These are phyloP conservation scores for Aspidoscelis tigris DNA, from an alignment of 2,113 vertebrate genomes.

Conservation along the genomic window DNA sequence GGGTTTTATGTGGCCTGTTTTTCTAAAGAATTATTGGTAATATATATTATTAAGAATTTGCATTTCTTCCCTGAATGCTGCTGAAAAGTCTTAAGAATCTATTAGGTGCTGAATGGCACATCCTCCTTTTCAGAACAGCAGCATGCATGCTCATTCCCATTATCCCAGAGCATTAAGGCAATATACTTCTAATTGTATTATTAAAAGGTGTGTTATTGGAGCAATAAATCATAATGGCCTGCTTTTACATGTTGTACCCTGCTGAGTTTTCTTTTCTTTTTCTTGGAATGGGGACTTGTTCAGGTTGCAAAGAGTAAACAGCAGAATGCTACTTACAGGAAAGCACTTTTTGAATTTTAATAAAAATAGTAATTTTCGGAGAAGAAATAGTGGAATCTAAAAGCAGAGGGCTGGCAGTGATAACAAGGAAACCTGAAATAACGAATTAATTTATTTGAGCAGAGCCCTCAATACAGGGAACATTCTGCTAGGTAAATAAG, in stretches of 20 bases:
- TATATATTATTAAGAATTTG: constrained; percentile 30
- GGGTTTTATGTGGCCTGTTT: constrained; percentile 49
- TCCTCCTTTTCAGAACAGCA: not conserved
- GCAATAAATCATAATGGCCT: fast-evolving
- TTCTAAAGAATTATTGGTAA: constrained; percentile 34
- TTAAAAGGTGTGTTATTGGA: constrained; percentile 28
- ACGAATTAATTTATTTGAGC: not conserved
- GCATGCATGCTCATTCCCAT: constrained; percentile 24
- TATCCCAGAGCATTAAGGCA: not conserved
- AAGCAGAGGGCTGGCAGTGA: not conserved
- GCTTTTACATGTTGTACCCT: constrained; percentile 22
- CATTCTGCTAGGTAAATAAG: not conserved
- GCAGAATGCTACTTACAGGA: not conserved
- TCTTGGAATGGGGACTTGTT: not conserved
- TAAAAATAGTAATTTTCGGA: not conserved
- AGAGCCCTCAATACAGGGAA: not conserved
- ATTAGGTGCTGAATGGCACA: constrained; percentile 5
- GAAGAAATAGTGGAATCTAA: too few species aligned
- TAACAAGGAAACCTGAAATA: not conserved
- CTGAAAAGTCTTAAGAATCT: not conserved
- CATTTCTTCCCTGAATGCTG: constrained; percentile 35
- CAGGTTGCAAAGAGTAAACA: not conserved
- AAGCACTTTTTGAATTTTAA: not conserved
- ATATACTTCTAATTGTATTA: constrained; percentile 34
- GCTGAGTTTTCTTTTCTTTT: not conserved